phyloP scores from a whole-genome alignment of 2,888 invertebrate genomes.

The Tenthredo notha region DNA sequence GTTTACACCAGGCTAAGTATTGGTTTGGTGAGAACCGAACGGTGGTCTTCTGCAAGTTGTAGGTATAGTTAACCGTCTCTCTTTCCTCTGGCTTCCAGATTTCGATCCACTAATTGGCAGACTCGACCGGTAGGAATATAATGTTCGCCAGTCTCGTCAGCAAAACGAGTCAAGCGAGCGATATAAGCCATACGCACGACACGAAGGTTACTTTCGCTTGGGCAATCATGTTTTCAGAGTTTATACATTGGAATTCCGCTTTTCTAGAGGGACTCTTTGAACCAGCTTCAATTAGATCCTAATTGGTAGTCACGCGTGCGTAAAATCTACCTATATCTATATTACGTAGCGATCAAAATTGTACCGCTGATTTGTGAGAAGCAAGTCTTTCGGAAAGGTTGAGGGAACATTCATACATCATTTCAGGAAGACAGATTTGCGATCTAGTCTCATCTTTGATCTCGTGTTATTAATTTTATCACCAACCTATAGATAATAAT shows the following conservation, averaged over 20 bases:
- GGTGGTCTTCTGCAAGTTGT: neutral
- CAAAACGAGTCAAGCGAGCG: neutral
- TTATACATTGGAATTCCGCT: constrained; percentile 28
- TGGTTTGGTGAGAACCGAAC: neutral
- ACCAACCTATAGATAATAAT: neutral
- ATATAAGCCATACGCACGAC: neutral
- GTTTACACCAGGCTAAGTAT: constrained; percentile 23
- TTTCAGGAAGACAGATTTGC: neutral
- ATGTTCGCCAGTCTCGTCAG: constrained; percentile 1
- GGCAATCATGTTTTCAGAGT: constrained; percentile 11
- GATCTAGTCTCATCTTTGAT: neutral
- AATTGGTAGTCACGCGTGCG: constrained; percentile 33
- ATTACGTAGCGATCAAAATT: neutral
- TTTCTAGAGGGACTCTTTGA: constrained; percentile 21
- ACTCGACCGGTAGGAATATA: neutral
- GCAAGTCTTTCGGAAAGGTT: neutral
- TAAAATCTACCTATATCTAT: constrained; percentile 11
- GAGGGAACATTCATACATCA: neutral
- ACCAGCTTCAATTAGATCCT: constrained; percentile 23
- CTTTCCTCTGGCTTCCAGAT: constrained; percentile 27
- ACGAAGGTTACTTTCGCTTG: neutral
- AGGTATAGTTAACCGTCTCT: neutral
- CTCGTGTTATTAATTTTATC: neutral
- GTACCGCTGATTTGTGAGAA: neutral
- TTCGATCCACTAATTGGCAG: constrained; percentile 28